Evolutionary conservation across 2,113 vertebrate genomes (phyloP).

Genomic region (Ammodramus savannarum): DNA sequence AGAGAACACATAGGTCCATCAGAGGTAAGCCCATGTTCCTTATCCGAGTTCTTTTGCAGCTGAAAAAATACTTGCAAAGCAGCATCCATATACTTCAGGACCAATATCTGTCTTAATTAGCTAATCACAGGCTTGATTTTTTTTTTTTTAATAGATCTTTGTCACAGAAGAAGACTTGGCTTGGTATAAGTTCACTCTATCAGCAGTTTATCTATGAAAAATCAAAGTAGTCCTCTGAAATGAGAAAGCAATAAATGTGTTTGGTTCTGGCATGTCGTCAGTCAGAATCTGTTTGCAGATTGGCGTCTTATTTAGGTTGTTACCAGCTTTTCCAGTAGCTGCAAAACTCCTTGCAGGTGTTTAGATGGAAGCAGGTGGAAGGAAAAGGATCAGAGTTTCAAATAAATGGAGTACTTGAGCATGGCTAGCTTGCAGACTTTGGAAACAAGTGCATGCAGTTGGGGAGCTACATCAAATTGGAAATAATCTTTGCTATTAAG

Average conservation of each 20-base stretch:
- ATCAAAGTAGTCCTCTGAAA: neutral
- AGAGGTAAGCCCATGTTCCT: conserved; percentile 70
- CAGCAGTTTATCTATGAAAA: neutral
- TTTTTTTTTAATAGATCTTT: neutral
- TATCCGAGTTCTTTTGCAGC: neutral
- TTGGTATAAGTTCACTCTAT: neutral
- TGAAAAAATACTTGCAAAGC: neutral
- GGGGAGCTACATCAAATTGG: neutral
- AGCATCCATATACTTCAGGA: neutral
- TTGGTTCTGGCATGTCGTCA: neutral
- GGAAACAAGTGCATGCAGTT: neutral
- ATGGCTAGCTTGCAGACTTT: neutral
- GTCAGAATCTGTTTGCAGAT: neutral
- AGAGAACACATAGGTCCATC: neutral
- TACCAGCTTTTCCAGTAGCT: neutral
- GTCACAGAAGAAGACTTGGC: neutral
- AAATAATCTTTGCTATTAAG: neutral
- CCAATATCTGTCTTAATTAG: neutral
- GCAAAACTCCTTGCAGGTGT: neutral
- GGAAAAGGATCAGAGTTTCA: neutral
- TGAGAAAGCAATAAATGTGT: neutral
- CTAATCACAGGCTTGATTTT: neutral
- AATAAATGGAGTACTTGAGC: neutral
- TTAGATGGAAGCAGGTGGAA: neutral
- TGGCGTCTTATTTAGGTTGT: neutral